Evolutionary conservation across 1,140 invertebrate genomes (phyloP).

Genomic region (Phocides pigmalion): DNA sequence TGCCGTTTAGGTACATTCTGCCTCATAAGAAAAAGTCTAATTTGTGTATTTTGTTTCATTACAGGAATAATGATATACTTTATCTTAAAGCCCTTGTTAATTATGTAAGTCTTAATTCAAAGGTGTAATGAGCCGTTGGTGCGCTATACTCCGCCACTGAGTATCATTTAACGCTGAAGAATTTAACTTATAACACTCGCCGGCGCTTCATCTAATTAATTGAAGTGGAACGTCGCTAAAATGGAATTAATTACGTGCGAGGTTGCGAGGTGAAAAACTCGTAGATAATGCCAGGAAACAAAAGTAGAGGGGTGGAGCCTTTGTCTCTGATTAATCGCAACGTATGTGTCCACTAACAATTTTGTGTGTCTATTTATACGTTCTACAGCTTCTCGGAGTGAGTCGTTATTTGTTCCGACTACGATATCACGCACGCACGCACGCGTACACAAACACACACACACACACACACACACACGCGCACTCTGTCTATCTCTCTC

Average conservation of each 20-base stretch:
- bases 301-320: conserved; percentile 36
- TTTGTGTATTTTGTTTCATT: too few species aligned
- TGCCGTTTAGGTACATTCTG: too few species aligned
- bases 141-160: conserved; percentile 7
- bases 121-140: conserved; percentile 12
- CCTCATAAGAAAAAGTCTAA: too few species aligned
- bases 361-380: conserved; percentile 38
- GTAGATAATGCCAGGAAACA: conserved; percentile 12
- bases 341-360: conserved; percentile 39
- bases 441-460: too few species aligned
- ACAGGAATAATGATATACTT: too few species aligned
- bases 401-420: too few species aligned
- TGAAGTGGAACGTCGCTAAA: conserved; percentile 35
- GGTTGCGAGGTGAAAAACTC: conserved; percentile 19
- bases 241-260: conserved; percentile 45
- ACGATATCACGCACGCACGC: too few species aligned
- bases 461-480: too few species aligned
- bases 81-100: too few species aligned
- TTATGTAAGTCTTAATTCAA: conserved; percentile 29
- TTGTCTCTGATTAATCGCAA: conserved; percentile 38
- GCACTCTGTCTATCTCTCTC: too few species aligned
- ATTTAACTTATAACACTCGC: conserved; percentile 48
- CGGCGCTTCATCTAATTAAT: conserved; percentile 43
- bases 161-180: conserved; percentile 43
- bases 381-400: neutral